Conservation (phyloP, 2,113 vertebrate genomes). For the Zosterops hypoxanthus region DNA sequence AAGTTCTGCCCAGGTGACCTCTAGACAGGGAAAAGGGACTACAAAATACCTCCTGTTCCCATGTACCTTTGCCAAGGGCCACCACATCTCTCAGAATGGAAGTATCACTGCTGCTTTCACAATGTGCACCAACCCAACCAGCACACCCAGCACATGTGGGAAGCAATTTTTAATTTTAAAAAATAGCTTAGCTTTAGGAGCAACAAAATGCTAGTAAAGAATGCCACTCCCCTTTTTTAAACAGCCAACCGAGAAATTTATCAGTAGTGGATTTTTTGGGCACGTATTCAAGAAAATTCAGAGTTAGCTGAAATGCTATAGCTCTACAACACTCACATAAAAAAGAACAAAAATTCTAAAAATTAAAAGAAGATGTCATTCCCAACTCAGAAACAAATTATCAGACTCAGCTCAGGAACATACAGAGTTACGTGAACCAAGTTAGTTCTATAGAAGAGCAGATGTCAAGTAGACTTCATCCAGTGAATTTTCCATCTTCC, state of each 20-base stretch:
- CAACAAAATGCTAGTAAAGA: background rate
- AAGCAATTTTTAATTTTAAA: background rate
- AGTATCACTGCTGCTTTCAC: background rate
- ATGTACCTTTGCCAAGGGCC: background rate
- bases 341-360: background rate
- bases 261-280: background rate
- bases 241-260: background rate
- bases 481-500: background rate
- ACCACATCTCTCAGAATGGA: background rate
- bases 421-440: background rate
- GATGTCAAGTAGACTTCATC: background rate
- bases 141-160: accelerated
- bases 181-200: background rate
- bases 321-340: background rate
- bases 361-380: background rate
- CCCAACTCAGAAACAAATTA: background rate
- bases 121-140: background rate
- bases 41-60: background rate
- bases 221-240: background rate
- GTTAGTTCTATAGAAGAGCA: background rate
- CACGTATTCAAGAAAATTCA: background rate
- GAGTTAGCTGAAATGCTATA: background rate
- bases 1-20: background rate
- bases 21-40: background rate
- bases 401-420: background rate